phyloP scores from a whole-genome alignment of 2,888 invertebrate genomes.

The Hylaea fasciaria region DNA sequence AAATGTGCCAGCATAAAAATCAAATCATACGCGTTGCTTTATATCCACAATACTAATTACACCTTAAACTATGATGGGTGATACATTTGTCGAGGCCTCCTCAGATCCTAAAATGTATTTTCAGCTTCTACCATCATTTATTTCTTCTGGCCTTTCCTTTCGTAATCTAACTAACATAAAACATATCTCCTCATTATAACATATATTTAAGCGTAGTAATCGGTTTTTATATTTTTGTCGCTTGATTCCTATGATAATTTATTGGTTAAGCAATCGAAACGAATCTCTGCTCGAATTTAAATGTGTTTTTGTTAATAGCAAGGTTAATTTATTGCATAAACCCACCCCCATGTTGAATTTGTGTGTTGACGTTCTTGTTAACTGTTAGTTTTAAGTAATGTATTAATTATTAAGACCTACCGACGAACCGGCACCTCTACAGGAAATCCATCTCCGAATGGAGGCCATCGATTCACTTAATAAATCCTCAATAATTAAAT shows the following conservation, averaged over 20 bases:
- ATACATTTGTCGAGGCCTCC: conserved; percentile 2
- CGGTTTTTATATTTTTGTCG: conserved; percentile 1
- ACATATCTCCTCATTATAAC: conserved; percentile 6
- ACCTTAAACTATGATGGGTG: not conserved
- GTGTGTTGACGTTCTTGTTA: conserved; percentile 42
- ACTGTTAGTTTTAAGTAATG: conserved; percentile 37
- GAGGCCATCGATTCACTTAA: conserved; percentile 30
- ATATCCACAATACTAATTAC: too few relatives aligned
- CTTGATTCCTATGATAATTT: conserved; percentile 19
- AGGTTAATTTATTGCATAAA: conserved; percentile 65
- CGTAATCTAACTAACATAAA: conserved; percentile 7
- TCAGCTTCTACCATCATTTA: conserved; percentile 13
- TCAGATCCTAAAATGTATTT: conserved; percentile 11
- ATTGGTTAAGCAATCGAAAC: conserved; percentile 35
- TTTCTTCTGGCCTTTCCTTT: conserved; percentile 4
- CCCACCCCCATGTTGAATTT: conserved; percentile 72
- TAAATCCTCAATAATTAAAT: conserved; percentile 34
- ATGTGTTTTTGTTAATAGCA: conserved; percentile 40
- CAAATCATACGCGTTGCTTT: too few relatives aligned
- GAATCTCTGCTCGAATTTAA: conserved; percentile 73
- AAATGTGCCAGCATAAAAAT: too few relatives aligned
- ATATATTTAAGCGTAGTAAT: conserved; percentile 10
- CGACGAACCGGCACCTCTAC: conserved; percentile 16
- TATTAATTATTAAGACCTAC: conserved; percentile 31
- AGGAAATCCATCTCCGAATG: conserved; percentile 17